Conservation (phyloP, 2,888 invertebrate genomes). For the Stegana nigrithorax region DNA sequence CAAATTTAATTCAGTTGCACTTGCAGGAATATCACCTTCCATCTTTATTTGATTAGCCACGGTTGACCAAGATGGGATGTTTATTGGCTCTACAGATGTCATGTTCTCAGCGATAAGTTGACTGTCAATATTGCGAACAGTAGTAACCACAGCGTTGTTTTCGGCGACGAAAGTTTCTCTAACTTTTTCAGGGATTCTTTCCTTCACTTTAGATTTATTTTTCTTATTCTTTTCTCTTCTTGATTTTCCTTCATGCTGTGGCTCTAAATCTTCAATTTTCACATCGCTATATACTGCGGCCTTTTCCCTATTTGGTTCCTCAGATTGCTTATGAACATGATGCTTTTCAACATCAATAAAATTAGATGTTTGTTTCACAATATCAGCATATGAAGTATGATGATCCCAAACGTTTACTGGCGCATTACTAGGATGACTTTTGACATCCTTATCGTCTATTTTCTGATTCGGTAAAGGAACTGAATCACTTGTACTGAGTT, state of each 20-base stretch:
- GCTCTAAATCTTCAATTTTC: too few species aligned
- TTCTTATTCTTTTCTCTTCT: constrained; percentile 14
- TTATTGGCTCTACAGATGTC: too few species aligned
- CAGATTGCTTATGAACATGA: constrained; percentile 26
- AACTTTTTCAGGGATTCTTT: constrained; percentile 17
- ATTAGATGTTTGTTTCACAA: constrained; percentile 41
- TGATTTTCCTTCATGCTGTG: too few species aligned
- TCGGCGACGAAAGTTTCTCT: background rate
- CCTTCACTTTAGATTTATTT: constrained; percentile 22
- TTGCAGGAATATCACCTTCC: background rate
- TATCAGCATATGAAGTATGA: constrained; percentile 45
- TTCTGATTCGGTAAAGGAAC: background rate
- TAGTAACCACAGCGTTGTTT: too few species aligned
- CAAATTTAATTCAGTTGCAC: background rate
- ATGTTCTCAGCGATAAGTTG: too few species aligned
- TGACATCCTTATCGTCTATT: background rate
- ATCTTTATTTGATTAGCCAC: background rate
- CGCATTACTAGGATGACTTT: background rate
- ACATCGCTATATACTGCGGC: too few species aligned
- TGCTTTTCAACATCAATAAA: constrained; percentile 47
- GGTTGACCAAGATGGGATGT: too few species aligned
- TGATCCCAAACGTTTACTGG: constrained; percentile 32
- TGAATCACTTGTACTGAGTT: background rate
- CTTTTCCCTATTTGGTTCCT: too few species aligned
- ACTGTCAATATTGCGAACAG: too few species aligned